Evolutionary conservation across 2,888 invertebrate genomes (phyloP).

Genomic region (Neoscelio sp.): DNA sequence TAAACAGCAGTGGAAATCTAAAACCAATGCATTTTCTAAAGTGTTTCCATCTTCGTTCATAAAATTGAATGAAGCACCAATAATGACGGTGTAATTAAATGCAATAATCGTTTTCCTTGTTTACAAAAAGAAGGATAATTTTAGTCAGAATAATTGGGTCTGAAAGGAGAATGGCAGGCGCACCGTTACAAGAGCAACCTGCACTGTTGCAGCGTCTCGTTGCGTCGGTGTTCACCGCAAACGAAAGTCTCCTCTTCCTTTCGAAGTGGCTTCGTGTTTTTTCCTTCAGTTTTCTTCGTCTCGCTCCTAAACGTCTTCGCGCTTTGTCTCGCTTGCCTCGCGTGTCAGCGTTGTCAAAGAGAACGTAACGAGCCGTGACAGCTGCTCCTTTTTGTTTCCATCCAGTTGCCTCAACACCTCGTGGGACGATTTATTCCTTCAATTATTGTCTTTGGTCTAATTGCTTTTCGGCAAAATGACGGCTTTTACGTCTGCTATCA

Average conservation of each 20-base stretch:
- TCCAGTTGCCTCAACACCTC: constrained; percentile 44
- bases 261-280: constrained; percentile 78
- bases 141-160: constrained; percentile 58
- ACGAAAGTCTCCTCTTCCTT: constrained; percentile 82
- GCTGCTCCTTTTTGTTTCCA: constrained; percentile 69
- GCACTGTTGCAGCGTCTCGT: constrained; percentile 65
- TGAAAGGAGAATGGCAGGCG: constrained; percentile 66
- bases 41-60: constrained; percentile 6
- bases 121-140: constrained; percentile 36
- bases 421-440: constrained; percentile 39
- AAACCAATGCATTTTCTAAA: constrained; percentile 11
- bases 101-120: constrained; percentile 20
- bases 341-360: constrained; percentile 62
- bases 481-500: constrained; percentile 3
- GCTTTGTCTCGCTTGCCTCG: constrained; percentile 50
- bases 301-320: constrained; percentile 42
- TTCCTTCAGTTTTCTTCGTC: constrained; percentile 60
- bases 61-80: constrained; percentile 27
- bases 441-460: constrained; percentile 49
- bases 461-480: constrained; percentile 37
- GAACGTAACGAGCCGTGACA: constrained; percentile 77
- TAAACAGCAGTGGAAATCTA: constrained; percentile 8
- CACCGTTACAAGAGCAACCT: constrained; percentile 67
- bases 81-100: constrained; percentile 39
- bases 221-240: constrained; percentile 77